These are phyloP conservation scores for Tholera decimalis DNA, from an alignment of 2,888 invertebrate species.

Conservation along the genomic window DNA sequence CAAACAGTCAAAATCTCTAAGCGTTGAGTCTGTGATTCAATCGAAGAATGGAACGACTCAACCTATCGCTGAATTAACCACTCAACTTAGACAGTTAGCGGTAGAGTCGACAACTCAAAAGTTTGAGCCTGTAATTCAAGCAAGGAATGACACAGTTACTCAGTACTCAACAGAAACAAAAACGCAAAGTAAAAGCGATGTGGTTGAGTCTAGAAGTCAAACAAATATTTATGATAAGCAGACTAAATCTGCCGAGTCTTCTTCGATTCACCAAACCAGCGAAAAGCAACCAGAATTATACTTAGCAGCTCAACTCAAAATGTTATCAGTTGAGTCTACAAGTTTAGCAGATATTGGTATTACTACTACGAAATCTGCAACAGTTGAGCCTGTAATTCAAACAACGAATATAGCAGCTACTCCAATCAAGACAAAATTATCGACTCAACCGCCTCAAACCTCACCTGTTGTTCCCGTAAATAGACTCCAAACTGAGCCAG, in stretches of 20 bases:
- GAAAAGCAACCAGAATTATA: background rate
- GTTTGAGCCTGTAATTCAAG: conserved; percentile 16
- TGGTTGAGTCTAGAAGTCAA: background rate
- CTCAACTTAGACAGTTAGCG: conserved; percentile 9
- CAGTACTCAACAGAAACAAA: conserved; percentile 11
- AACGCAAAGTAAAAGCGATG: background rate
- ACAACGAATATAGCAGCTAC: background rate
- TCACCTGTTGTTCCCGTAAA: conserved; percentile 4
- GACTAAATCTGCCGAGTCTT: background rate
- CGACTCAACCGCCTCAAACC: conserved; percentile 8
- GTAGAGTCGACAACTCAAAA: conserved; percentile 8
- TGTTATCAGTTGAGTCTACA: conserved; percentile 11
- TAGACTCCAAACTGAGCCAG: conserved; percentile 21
- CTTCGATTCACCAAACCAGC: conserved; percentile 1
- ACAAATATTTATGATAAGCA: conserved; percentile 5
- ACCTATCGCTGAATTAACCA: conserved; percentile 16
- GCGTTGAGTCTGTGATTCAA: conserved; percentile 34
- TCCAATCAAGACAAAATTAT: conserved; percentile 1
- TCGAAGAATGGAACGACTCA: conserved; percentile 28
- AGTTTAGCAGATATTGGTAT: conserved; percentile 45
- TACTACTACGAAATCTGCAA: background rate
- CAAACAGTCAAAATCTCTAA: conserved; percentile 6
- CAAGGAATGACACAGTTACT: conserved; percentile 13
- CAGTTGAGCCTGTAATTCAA: conserved; percentile 12
- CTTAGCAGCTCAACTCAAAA: conserved; percentile 10